A percentile compares a stretch with the other conserved stretches of the same genome.
Conservation (phyloP, 2,888 invertebrate genomes). For the Xestia xanthographa region DNA sequence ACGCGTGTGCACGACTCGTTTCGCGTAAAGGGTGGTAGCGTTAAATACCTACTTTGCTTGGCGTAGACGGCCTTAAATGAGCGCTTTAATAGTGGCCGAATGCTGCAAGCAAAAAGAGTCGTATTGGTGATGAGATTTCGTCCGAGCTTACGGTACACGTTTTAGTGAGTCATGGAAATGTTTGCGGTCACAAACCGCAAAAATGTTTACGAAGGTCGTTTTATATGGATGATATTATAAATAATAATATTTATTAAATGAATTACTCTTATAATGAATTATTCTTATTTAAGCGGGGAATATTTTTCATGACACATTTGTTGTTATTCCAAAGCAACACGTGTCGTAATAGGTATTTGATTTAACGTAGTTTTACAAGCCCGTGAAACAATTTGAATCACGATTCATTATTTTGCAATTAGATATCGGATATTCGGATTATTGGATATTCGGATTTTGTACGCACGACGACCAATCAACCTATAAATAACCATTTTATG, state of each 20-base stretch:
- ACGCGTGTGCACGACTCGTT: no score
- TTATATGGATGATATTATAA: conserved; percentile 16
- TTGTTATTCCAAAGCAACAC: background rate
- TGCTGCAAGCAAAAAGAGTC: no score
- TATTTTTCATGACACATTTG: conserved; percentile 4
- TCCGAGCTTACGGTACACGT: no score
- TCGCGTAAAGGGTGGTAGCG: no score
- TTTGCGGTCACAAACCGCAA: conserved; percentile 46
- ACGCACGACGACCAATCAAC: no score
- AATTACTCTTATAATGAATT: background rate
- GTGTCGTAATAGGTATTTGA: background rate
- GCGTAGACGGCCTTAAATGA: no score
- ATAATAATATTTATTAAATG: background rate
- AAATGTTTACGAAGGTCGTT: background rate
- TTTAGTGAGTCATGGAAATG: conserved; percentile 21
- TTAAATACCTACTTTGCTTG: no score
- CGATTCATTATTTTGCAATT: conserved; percentile 7
- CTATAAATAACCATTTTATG: background rate
- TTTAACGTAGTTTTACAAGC: background rate
- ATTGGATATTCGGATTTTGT: conserved; percentile 37
- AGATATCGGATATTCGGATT: conserved; percentile 38
- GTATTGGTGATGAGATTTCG: no score
- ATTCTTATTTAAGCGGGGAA: background rate
- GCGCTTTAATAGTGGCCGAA: no score
- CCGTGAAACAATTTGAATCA: background rate